phyloP scores from a whole-genome alignment of 2,113 vertebrate genomes.

The Isichthys henryi region DNA sequence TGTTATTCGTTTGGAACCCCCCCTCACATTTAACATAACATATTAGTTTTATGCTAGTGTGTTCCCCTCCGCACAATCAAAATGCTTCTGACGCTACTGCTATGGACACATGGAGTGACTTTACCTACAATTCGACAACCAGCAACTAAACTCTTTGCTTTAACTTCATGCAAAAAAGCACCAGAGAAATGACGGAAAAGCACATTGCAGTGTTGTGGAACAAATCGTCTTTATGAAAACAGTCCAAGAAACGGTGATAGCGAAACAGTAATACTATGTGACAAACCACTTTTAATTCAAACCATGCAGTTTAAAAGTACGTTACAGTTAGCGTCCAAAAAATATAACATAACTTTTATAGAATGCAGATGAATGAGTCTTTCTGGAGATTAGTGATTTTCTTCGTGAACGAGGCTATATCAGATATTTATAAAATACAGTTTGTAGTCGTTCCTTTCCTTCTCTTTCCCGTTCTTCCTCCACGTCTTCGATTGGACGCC shows the following conservation, averaged over 20 bases:
- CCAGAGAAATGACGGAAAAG: neutral
- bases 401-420: neutral
- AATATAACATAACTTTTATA: neutral
- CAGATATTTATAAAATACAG: neutral
- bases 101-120: neutral
- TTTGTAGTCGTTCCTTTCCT: neutral
- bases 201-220: neutral
- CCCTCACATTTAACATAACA: no score
- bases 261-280: neutral
- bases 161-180: neutral
- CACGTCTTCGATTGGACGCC: neutral
- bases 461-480: neutral
- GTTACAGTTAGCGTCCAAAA: neutral
- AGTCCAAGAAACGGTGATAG: neutral
- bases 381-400: neutral
- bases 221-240: neutral
- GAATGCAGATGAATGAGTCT: neutral
- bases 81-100: no score
- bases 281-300: neutral
- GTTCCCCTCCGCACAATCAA: no score
- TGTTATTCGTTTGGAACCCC: no score
- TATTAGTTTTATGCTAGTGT: no score
- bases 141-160: neutral
- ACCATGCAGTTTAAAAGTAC: neutral
- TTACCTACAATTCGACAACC: neutral